Percentiles rank a stretch among this genome's conserved stretches.
Conservation (phyloP, 2,888 invertebrate genomes). For the Drosophila fungiperda region DNA sequence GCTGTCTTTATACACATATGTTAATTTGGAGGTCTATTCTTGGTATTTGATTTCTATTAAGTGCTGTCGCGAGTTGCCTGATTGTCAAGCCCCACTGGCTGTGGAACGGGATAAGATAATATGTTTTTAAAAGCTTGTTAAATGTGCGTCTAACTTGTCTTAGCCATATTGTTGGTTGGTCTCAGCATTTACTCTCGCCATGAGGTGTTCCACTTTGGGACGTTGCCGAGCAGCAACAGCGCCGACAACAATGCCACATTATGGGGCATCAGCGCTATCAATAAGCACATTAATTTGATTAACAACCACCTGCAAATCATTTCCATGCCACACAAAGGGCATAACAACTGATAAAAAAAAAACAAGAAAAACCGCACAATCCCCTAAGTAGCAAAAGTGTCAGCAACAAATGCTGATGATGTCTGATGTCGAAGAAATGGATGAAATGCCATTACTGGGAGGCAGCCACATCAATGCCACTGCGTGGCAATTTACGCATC, state of each 20-base stretch:
- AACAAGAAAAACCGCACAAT: slow-evolving; percentile 29
- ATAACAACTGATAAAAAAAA: slow-evolving; percentile 60
- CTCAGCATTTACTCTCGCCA: slow-evolving; percentile 26
- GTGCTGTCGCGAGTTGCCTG: slow-evolving; percentile 61
- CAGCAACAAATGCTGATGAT: slow-evolving; percentile 79
- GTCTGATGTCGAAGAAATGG: slow-evolving; percentile 52
- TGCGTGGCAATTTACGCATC: slow-evolving; percentile 74
- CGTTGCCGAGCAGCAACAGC: slow-evolving; percentile 3
- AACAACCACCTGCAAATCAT: slow-evolving; percentile 84
- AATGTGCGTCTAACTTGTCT: slow-evolving; percentile 51
- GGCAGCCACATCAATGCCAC: slow-evolving; percentile 67
- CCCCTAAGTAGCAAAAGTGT: slow-evolving; percentile 76
- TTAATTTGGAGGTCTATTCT: slow-evolving; percentile 38
- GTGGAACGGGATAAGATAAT: slow-evolving; percentile 69
- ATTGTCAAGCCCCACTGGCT: slow-evolving; percentile 34
- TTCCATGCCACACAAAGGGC: slow-evolving; percentile 77
- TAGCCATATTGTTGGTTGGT: slow-evolving; percentile 19
- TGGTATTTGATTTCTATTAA: slow-evolving; percentile 63
- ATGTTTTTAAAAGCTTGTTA: slow-evolving; percentile 65
- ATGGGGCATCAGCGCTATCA: slow-evolving; percentile 74
- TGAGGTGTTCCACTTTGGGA: slow-evolving; percentile 31
- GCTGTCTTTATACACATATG: slow-evolving; percentile 49
- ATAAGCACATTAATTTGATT: slow-evolving; percentile 83
- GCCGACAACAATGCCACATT: slow-evolving; percentile 51
- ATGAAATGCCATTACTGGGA: slow-evolving; percentile 75